A percentile compares a stretch with the other conserved stretches of the same genome.
These are phyloP conservation scores for Platysteira castanea DNA, from an alignment of 2,113 vertebrate genomes.

Conservation along the genomic window DNA sequence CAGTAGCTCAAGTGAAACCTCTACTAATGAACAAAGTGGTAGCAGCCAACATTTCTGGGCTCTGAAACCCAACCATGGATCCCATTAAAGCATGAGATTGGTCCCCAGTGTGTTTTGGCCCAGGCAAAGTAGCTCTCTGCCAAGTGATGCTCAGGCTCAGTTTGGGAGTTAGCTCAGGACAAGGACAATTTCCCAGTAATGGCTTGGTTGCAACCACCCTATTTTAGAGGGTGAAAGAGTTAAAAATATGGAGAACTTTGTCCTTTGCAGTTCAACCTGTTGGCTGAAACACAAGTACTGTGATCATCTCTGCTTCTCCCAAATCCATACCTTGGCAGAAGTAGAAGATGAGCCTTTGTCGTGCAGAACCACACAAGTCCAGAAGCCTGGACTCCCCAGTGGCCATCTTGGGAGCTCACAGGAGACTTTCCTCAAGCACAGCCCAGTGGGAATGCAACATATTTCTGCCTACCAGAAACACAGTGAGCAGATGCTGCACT, in stretches of 20 bases:
- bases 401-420: not conserved
- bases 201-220: not conserved
- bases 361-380: not conserved
- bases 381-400: not conserved
- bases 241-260: not conserved
- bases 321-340: rapidly evolving
- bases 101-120: not conserved
- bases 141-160: not conserved
- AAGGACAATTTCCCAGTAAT: not conserved
- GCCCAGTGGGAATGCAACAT: not conserved
- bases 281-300: not conserved
- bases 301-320: not conserved
- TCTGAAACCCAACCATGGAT: not conserved
- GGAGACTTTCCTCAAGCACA: not conserved
- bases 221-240: not conserved
- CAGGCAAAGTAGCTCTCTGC: not conserved
- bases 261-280: not conserved
- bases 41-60: not conserved
- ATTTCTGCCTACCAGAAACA: not conserved
- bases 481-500: not conserved
- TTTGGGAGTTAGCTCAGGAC: not conserved
- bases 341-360: not conserved
- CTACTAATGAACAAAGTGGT: not conserved
- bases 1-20: not conserved
- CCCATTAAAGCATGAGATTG: not conserved